Evolutionary conservation across 1,140 invertebrate species (phyloP), one percentile per base, ranked within the genome.

Genomic region (Drosophila pseudoobscura): DNA sequence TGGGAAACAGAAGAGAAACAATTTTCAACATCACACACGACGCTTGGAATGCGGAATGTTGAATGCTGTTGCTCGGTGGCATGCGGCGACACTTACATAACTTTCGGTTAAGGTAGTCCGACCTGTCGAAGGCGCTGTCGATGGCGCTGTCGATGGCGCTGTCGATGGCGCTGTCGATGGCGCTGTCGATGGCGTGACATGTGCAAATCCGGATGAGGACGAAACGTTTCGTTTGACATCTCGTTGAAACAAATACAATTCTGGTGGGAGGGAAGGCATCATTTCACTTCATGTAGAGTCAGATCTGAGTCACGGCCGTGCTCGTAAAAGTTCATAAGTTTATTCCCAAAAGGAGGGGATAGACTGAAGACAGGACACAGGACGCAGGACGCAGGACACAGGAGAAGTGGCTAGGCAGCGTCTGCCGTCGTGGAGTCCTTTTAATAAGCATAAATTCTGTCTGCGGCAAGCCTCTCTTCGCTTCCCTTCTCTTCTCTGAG

Each of bases 361-460:
- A 31, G 29, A 31, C 29, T 2, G 2, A 0, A 31, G 29, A 9
- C 29, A 31, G 51, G 44, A 55, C 20, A 13, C 9, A 15, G 47
- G 39, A 55, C 24, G 3, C 24, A 26, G 24, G 24, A 52, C 11
- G 29, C 15, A 55, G 49, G 26, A 29, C 5, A 5, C 35, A 26
- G 9, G 31, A n/a, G 24, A 20, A 56, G 60, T 55, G 52, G 29
- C 29, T 57, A 57, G 73, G 68, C 57, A 62, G 58, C 43, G 57
- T 72, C 60, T 76, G 31, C 41, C 55, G 58, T 39, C 73, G 51
- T 17, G 47, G 47, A 65, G 47, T 74, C 64, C 63, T 59, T 66
- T 85, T 87, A 87, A 85, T 87, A 74, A 74, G 73, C 80, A 87
- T 78, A 82, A 87, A 78, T 59, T 59, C 52, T 70, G 80, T 87